Conservation (phyloP, 2,888 invertebrate genomes). For the Furcula furcula region DNA sequence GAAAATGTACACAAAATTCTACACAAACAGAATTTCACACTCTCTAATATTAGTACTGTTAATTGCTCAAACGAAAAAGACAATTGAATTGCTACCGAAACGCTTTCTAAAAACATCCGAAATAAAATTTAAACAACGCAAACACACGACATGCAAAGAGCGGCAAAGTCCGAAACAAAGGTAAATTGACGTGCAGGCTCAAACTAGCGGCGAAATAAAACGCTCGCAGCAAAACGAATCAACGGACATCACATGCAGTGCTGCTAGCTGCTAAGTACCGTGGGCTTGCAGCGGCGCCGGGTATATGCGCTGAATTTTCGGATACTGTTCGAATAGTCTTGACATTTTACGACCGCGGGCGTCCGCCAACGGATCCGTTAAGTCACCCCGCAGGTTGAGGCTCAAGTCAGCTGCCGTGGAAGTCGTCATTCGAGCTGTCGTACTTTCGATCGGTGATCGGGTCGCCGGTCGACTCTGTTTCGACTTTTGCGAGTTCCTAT, state of each 20-base stretch:
- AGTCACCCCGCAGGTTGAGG: constrained; percentile 63
- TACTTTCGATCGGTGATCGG: constrained; percentile 77
- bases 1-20: constrained; percentile 15
- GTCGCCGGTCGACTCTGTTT: constrained; percentile 80
- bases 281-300: constrained; percentile 83
- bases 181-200: constrained; percentile 66
- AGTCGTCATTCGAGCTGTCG: constrained; percentile 56
- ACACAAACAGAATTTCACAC: constrained; percentile 28
- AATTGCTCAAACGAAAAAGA: constrained; percentile 41
- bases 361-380: constrained; percentile 66
- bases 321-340: constrained; percentile 87
- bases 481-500: constrained; percentile 72
- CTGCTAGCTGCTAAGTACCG: constrained; percentile 64
- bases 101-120: constrained; percentile 37
- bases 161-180: constrained; percentile 53
- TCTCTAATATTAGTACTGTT: constrained; percentile 22
- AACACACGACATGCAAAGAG: constrained; percentile 69
- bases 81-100: constrained; percentile 38
- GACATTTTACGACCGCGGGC: constrained; percentile 83
- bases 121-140: constrained; percentile 56
- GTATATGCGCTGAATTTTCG: constrained; percentile 89
- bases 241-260: constrained; percentile 57
- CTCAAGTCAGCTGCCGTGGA: constrained; percentile 62
- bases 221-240: constrained; percentile 47
- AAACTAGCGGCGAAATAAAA: constrained; percentile 58